These are phyloP conservation scores for Myxocyprinus asiaticus DNA, from an alignment of 2,113 vertebrate genomes.

Conservation along the genomic window DNA sequence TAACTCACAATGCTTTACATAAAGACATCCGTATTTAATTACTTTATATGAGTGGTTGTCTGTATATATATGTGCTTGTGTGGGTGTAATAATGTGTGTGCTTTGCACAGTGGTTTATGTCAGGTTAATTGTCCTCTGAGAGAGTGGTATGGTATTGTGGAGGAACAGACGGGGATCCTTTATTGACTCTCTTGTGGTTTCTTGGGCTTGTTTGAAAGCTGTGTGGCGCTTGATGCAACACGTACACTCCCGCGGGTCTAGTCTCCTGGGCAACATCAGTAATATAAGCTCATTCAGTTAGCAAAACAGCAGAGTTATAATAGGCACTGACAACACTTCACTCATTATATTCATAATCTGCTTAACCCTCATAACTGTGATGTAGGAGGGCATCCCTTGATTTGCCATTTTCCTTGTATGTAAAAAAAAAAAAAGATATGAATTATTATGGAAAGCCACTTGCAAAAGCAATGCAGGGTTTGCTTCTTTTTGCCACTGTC, in stretches of 20 bases:
- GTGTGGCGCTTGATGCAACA: conserved; percentile 36
- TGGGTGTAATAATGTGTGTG: conserved; percentile 1
- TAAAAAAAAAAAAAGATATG: no score
- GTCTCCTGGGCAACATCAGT: conserved; percentile 58
- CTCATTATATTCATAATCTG: conserved; percentile 19
- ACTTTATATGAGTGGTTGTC: not conserved
- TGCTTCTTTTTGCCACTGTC: no score
- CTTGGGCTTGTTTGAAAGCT: conserved; percentile 48
- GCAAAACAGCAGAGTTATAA: conserved; percentile 46
- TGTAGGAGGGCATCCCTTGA: not conserved
- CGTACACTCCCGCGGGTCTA: conserved; percentile 43
- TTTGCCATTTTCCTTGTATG: no score
- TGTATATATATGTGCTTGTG: not conserved
- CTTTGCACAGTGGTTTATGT: not conserved
- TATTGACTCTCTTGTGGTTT: conserved; percentile 32
- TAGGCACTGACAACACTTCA: not conserved
- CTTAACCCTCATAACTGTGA: not conserved
- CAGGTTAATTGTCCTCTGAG: conserved; percentile 45
- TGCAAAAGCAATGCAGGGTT: no score
- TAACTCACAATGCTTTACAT: not conserved
- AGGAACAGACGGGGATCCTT: conserved; percentile 25
- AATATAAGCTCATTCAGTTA: conserved; percentile 49
- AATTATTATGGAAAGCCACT: no score
- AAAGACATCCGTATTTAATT: not conserved
- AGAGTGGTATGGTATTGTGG: conserved; percentile 10